Conservation (phyloP, 2,888 invertebrate genomes). For the Eilema sororculum region DNA sequence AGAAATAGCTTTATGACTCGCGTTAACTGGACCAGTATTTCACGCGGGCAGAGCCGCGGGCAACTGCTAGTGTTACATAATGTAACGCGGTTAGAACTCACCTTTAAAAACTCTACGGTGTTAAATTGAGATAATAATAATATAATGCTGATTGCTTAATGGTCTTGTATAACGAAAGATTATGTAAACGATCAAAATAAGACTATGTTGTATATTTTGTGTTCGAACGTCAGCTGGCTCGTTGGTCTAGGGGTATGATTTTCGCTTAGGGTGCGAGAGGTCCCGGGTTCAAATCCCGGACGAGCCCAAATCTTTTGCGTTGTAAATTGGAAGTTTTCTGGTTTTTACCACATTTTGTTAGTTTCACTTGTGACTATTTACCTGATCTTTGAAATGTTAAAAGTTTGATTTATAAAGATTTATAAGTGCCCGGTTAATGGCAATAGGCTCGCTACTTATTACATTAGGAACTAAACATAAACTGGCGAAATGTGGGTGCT, state of each 20-base stretch:
- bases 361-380: background rate
- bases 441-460: too few relatives aligned
- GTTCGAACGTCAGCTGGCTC: slow-evolving; percentile 58
- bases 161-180: slow-evolving; percentile 34
- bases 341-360: background rate
- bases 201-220: background rate
- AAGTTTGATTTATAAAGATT: too few relatives aligned
- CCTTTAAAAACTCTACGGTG: background rate
- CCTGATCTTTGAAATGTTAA: too few relatives aligned
- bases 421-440: too few relatives aligned
- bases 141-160: background rate
- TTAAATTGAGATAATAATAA: background rate
- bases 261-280: slow-evolving; percentile 87
- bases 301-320: slow-evolving; percentile 70
- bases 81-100: background rate
- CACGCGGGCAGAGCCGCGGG: too few relatives aligned
- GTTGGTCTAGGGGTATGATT: slow-evolving; percentile 86
- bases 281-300: slow-evolving; percentile 87
- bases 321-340: background rate
- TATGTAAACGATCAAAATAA: background rate
- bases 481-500: too few relatives aligned
- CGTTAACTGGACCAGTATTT: too few relatives aligned
- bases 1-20: too few relatives aligned
- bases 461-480: too few relatives aligned
- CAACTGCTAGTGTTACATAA: too few relatives aligned